Conservation (phyloP, 2,888 invertebrate species). For the Idaea aversata region DNA sequence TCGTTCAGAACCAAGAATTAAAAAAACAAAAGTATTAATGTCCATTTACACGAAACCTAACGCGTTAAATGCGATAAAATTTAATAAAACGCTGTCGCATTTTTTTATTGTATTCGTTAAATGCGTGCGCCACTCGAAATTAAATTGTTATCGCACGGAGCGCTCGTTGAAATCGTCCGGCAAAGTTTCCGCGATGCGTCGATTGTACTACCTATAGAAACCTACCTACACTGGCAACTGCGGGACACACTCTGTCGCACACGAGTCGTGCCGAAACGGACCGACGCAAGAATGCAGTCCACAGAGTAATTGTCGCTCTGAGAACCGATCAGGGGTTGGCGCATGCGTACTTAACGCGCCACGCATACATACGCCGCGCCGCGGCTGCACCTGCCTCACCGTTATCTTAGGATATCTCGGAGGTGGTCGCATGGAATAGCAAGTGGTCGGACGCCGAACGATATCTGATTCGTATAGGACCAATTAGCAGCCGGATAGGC, state of each 20-base stretch:
- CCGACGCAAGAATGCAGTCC: slow-evolving; percentile 28
- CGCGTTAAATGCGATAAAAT: background rate
- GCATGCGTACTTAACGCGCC: slow-evolving; percentile 23
- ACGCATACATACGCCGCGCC: slow-evolving; percentile 15
- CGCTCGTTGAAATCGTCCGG: background rate
- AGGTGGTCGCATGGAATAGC: background rate
- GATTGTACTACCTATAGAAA: background rate
- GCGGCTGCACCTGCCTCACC: slow-evolving; percentile 16
- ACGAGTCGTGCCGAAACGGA: slow-evolving; percentile 21
- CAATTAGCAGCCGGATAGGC: background rate
- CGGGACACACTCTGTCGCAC: background rate
- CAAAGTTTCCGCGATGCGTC: background rate
- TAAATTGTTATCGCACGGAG: background rate
- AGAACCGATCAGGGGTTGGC: slow-evolving; percentile 11
- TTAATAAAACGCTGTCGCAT: background rate
- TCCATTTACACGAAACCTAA: background rate
- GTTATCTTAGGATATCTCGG: slow-evolving; percentile 15
- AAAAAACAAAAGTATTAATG: background rate
- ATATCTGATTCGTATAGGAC: background rate
- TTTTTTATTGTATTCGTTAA: background rate
- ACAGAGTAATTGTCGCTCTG: slow-evolving; percentile 25
- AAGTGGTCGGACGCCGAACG: background rate
- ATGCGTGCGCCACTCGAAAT: background rate
- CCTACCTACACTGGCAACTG: background rate
- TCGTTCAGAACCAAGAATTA: background rate